Evolutionary conservation across 2,113 vertebrate species (phyloP), one percentile per base, ranked within the genome.

Genomic region (Rhabdornis inornatus): DNA sequence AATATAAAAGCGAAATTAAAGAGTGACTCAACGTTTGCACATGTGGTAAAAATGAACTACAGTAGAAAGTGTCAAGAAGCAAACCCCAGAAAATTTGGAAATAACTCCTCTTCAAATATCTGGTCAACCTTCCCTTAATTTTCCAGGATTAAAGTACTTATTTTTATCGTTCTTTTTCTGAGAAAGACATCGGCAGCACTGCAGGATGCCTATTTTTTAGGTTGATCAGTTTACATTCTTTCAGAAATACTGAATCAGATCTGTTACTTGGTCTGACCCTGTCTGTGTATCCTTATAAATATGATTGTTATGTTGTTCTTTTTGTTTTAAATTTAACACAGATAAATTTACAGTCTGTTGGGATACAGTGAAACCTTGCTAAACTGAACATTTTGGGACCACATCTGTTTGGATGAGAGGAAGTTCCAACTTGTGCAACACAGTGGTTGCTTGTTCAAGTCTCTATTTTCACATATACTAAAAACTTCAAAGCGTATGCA

Each of bases 401-500:
- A 52, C 56, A 87, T 35, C 49, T 66, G 56, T 75, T 87, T 47
- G 83, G 12, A 87, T 27, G 53, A 93, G 57, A 82, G 81, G 94
- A 94, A 96, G 61, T 90, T 90, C 37, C 74, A 76, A 57, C 49
- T 95, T 85, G 74, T 45, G 57, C 87, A 90, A 82, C 56, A 44
- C 19, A 60, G 65, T 33, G 53, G 61, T 68, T 87, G 11, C 57
- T 90, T 91, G 44, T 87, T 82, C 65, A 87, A 91, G 23, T 63
- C 56, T 37, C 44, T n/a, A 61, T 90, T 94, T 94, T 90, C 37
- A 47, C 53, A 72, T 85, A 60, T 9, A 68, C 30, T 88, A 57
- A 79, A 82, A 55, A 52, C 69, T 89, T 95, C 74, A 91, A 93
- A 94, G 84, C 39, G 28, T 11, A 64, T 31, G 15, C 40, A 71